Evolutionary conservation across 2,113 vertebrate genomes (phyloP).

Genomic region (Sorex araneus): DNA sequence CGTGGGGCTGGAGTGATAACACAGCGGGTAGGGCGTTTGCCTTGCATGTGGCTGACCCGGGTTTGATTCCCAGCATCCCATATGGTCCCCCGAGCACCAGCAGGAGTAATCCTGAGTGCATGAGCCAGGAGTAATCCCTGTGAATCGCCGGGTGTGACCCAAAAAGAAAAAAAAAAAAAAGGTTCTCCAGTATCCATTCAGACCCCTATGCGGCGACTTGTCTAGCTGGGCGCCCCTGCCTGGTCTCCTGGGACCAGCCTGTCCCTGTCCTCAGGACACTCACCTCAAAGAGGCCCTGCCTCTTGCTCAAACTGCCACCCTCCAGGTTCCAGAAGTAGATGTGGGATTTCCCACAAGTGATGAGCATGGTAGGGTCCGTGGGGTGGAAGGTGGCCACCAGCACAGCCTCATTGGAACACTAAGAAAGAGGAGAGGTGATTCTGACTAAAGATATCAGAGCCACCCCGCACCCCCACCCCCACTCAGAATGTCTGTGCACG

Average conservation of each 20-base stretch:
- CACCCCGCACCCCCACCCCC: no score
- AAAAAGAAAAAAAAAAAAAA: no score
- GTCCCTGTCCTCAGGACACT: accelerated
- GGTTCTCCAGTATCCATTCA: neutral
- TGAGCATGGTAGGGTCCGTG: constrained; percentile 92
- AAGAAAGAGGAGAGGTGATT: neutral
- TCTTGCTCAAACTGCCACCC: constrained; percentile 91
- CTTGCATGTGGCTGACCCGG: no score
- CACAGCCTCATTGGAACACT: constrained; percentile 96
- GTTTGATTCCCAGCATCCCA: no score
- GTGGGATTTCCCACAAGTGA: constrained; percentile 96
- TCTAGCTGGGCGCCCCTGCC: neutral
- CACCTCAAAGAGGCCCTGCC: constrained; percentile 96
- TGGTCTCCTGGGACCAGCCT: neutral
- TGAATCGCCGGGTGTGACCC: no score
- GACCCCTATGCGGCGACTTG: neutral
- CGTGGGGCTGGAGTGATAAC: no score
- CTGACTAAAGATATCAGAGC: constrained; percentile 12
- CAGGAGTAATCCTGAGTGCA: no score
- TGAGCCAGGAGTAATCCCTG: no score
- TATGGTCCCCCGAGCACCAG: no score
- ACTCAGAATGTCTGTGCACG: neutral
- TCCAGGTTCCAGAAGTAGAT: constrained; percentile 96
- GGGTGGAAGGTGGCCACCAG: constrained; percentile 94
- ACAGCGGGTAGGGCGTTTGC: no score